Evolutionary conservation across 2,888 invertebrate genomes (phyloP).

Genomic region (Sinelater perroti): DNA sequence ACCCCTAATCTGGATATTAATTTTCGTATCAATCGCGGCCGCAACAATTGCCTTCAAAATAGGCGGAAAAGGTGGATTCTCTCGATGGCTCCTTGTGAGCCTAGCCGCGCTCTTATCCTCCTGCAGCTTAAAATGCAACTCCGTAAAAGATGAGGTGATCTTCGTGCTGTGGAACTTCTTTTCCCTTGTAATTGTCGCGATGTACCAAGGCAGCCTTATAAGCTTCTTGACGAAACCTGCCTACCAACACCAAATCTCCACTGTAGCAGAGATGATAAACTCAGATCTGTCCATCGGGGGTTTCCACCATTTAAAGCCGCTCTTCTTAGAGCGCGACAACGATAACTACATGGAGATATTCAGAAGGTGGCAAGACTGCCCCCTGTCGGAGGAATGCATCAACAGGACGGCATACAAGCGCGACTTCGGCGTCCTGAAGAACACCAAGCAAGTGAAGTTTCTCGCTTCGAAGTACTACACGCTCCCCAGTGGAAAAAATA

Average conservation of each 20-base stretch:
- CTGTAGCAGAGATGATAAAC: constrained; percentile 62
- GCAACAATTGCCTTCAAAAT: background rate
- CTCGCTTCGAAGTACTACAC: constrained; percentile 40
- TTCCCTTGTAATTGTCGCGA: constrained; percentile 63
- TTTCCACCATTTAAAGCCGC: background rate
- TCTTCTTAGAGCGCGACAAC: background rate
- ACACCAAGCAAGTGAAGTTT: constrained; percentile 38
- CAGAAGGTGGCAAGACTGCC: constrained; percentile 30
- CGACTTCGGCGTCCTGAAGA: constrained; percentile 42
- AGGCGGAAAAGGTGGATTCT: background rate
- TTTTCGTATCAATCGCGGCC: constrained; percentile 50
- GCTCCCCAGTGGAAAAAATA: constrained; percentile 34
- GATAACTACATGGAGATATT: background rate
- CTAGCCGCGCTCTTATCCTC: constrained; percentile 10
- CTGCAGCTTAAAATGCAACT: constrained; percentile 25
- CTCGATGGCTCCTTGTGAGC: background rate
- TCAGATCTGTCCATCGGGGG: constrained; percentile 51
- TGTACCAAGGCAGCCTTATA: constrained; percentile 68
- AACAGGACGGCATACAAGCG: constrained; percentile 41
- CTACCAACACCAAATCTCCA: constrained; percentile 65
- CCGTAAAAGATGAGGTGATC: constrained; percentile 44
- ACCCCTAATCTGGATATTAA: constrained; percentile 62
- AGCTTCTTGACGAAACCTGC: constrained; percentile 65
- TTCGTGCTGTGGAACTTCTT: constrained; percentile 65
- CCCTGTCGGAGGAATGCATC: constrained; percentile 39